Percentiles rank a stretch among this genome's conserved stretches.
These are phyloP conservation scores for Phyllotreta cruciferae DNA, from an alignment of 2,888 invertebrate species.

Conservation along the genomic window DNA sequence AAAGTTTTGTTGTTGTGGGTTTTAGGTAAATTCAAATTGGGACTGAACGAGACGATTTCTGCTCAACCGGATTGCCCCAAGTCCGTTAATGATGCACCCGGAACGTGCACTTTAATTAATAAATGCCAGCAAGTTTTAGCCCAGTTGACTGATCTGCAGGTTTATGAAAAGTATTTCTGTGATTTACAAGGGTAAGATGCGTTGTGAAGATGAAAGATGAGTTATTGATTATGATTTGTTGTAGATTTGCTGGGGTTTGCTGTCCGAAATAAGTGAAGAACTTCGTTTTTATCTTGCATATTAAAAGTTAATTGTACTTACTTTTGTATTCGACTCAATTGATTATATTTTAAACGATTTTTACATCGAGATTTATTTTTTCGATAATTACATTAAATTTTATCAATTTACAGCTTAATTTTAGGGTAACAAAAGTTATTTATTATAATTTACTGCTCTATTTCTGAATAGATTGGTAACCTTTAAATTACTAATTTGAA, in stretches of 20 bases:
- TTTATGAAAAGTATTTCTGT: constrained; percentile 47
- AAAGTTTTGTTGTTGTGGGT: constrained; percentile 7
- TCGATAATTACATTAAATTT: too few relatives aligned
- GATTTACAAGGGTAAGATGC: constrained; percentile 45
- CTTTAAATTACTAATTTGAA: too few relatives aligned
- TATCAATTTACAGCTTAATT: too few relatives aligned
- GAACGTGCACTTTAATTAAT: constrained; percentile 46
- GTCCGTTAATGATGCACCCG: constrained; percentile 39
- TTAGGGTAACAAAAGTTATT: too few relatives aligned
- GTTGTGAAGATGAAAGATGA: constrained; percentile 1
- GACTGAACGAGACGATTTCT: constrained; percentile 40
- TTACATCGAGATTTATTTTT: not conserved
- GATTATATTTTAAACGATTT: not conserved
- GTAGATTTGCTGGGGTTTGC: constrained; percentile 48
- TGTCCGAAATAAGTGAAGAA: constrained; percentile 39
- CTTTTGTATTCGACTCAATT: constrained; percentile 14
- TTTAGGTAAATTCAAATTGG: constrained; percentile 44
- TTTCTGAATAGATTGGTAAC: too few relatives aligned
- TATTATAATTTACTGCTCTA: too few relatives aligned
- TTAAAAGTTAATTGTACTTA: constrained; percentile 20
- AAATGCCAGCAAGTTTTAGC: constrained; percentile 43
- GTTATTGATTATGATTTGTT: constrained; percentile 27
- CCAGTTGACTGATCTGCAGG: constrained; percentile 40
- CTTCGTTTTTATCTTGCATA: too few relatives aligned
- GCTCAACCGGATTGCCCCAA: constrained; percentile 41